Evolutionary conservation across 2,888 invertebrate genomes (phyloP), one percentile per base, ranked within the genome.

Genomic region (Mythimna impura): DNA sequence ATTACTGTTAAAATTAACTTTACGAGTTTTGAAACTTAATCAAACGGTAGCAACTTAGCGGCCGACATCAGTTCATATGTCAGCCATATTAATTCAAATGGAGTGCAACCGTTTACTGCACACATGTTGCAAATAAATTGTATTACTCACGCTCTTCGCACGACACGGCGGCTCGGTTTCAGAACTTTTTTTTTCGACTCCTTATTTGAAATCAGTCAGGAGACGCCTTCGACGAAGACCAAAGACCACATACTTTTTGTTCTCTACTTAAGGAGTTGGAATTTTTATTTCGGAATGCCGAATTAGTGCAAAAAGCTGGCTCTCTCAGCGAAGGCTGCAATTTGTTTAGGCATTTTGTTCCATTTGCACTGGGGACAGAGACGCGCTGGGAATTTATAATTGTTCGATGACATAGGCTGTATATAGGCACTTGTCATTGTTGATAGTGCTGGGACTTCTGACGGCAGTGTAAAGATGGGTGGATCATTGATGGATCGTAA

Each of bases 261-360:
- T 75, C 70, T 87, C 91, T 91, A 86, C 91, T 91, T 93, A 95
- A 92, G 95, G 95, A 94, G 94, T 90, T 87, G 96, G 96, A 93
- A 96, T 96, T 93, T 96, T 96, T 96, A 96, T 96, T 96, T 95
- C 94, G 96, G 96, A 93, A 96, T 96, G 96, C 96, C 96, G 96
- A 96, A 96, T 96, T 96, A 93, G 96, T 95, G 93, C 96, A 96
- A 96, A 96, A 96, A 96, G 91, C 89, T 84, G 91, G 89, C 92
- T 91, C 91, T 94, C 95, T 90, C 94, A 94, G 91, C 86, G 87
- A 88, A 17, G 87, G 88, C 84, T 81, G 94, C 95, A 96, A 96
- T 96, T 96, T 96, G 96, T 95, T 96, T 95, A 94, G 94, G 92
- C 89, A 93, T 96, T 96, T 96, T 95, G 93, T 94, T 94, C 91